Evolutionary conservation across 2,888 invertebrate species (phyloP).

Genomic region (Linyphia triangularis): DNA sequence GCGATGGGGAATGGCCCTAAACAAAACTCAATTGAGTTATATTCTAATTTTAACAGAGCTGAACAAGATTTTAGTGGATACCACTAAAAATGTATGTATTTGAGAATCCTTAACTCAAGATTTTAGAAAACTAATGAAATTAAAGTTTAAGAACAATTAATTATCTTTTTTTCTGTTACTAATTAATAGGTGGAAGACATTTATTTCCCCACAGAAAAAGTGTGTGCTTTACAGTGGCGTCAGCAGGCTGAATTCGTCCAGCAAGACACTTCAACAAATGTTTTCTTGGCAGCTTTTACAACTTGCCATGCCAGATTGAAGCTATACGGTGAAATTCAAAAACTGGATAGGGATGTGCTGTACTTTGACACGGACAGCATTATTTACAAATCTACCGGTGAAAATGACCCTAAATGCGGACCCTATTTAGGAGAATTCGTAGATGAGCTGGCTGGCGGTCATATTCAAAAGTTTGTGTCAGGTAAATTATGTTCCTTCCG

Average conservation of each 20-base stretch:
- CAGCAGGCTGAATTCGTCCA: not conserved
- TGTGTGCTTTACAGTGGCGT: not conserved
- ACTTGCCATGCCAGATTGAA: not conserved
- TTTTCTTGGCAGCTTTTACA: constrained; percentile 1
- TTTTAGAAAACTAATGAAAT: not conserved
- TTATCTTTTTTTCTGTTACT: too few species aligned
- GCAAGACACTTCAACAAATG: not conserved
- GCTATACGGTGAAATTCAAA: not conserved
- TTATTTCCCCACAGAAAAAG: not conserved
- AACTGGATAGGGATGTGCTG: not conserved
- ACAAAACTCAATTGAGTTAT: not conserved
- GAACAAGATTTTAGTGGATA: not conserved
- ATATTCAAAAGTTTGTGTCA: not conserved
- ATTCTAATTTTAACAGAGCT: not conserved
- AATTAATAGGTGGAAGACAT: constrained; percentile 20
- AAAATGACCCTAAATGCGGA: not conserved
- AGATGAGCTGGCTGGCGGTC: not conserved
- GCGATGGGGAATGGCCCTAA: constrained; percentile 2
- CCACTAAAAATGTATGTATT: not conserved
- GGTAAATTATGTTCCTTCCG: too few species aligned
- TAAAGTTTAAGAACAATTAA: too few species aligned
- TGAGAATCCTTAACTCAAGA: not conserved
- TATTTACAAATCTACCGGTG: not conserved
- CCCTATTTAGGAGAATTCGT: not conserved
- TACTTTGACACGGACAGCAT: constrained; percentile 9